These are phyloP conservation scores for Coleophora deauratella DNA, from an alignment of 2,888 invertebrate species.

Conservation along the genomic window DNA sequence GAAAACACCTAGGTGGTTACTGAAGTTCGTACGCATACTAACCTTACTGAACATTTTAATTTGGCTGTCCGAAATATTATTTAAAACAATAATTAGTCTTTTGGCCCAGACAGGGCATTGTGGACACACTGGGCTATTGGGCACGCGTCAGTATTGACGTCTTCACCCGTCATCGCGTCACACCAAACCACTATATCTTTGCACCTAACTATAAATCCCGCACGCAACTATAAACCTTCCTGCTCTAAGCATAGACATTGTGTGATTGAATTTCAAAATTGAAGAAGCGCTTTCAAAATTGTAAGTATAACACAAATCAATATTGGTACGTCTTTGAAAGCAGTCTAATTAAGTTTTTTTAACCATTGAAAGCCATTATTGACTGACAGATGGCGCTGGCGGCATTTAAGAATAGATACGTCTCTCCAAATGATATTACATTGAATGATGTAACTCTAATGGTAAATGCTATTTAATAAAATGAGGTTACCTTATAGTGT, in stretches of 20 bases:
- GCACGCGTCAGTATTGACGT: slow-evolving; percentile 68
- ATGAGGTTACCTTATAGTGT: no score
- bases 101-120: slow-evolving; percentile 36
- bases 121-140: slow-evolving; percentile 41
- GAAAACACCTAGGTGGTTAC: no score
- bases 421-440: slow-evolving; percentile 22
- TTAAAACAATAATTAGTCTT: slow-evolving; percentile 59
- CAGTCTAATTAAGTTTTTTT: slow-evolving; percentile 69
- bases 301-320: slow-evolving; percentile 19
- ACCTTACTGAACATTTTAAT: neutral
- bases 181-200: slow-evolving; percentile 47
- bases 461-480: no score
- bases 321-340: slow-evolving; percentile 59
- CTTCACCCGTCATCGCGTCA: slow-evolving; percentile 61
- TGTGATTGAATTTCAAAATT: no score
- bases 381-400: slow-evolving; percentile 71
- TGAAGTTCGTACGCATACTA: no score
- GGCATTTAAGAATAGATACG: slow-evolving; percentile 61
- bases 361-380: slow-evolving; percentile 62
- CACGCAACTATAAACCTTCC: no score
- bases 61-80: slow-evolving; percentile 15
- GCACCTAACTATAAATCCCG: slow-evolving; percentile 5
- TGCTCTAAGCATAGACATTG: no score
- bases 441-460: no score
- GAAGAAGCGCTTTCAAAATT: neutral